These are phyloP conservation scores for Dendrophyllia cribrosa DNA, from an alignment of 64 coral and sea anemone genomes.

Conservation along the genomic window DNA sequence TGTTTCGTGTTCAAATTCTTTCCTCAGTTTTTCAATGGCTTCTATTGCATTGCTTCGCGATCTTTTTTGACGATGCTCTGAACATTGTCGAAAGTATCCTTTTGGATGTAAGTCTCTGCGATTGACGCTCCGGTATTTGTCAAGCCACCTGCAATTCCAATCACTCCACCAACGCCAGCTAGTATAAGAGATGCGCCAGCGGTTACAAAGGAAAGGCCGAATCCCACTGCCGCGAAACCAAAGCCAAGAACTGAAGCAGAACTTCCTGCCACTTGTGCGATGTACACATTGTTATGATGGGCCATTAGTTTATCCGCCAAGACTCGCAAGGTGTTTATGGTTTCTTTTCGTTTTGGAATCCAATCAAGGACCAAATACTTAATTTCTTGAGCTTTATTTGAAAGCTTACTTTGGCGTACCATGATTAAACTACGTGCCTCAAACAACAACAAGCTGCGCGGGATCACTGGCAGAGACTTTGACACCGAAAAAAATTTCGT, in stretches of 20 bases:
- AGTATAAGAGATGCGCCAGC: constrained; percentile 51
- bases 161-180: constrained; percentile 7
- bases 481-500: neutral
- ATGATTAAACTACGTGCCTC: too few species aligned
- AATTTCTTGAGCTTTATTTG: neutral
- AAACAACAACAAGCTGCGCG: too few species aligned
- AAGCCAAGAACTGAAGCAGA: constrained; percentile 24
- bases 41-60: neutral
- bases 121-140: neutral
- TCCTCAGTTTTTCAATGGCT: neutral
- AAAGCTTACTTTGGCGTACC: neutral
- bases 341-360: neutral
- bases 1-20: neutral
- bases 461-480: too few species aligned
- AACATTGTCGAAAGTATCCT: neutral
- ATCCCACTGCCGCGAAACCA: neutral
- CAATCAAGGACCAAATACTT: neutral
- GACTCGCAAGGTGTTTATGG: neutral
- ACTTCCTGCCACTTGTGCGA: neutral
- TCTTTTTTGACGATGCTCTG: constrained; percentile 27
- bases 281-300: too few species aligned
- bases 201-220: constrained; percentile 58
- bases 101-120: constrained; percentile 1
- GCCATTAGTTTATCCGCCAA: neutral
- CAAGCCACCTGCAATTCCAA: constrained; percentile 22